These are phyloP conservation scores for Hiodon alosoides DNA, from an alignment of 2,113 vertebrate species.

Conservation along the genomic window DNA sequence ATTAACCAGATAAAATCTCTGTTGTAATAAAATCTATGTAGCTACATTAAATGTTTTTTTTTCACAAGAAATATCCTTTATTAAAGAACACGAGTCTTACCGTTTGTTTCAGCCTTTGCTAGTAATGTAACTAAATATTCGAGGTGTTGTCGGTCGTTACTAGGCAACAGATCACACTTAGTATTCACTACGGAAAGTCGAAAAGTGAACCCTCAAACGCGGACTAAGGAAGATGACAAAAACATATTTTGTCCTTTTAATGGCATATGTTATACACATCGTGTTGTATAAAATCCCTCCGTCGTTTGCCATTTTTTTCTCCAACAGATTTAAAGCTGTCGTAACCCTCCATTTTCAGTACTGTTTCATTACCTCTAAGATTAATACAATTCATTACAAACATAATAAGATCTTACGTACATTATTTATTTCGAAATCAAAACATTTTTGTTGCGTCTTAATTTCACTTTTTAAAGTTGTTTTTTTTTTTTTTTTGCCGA, in stretches of 20 bases:
- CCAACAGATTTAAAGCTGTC: background rate
- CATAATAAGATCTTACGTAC: background rate
- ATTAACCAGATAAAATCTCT: no score
- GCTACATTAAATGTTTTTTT: background rate
- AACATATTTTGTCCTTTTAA: background rate
- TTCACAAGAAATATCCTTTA: background rate
- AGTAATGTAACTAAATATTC: background rate
- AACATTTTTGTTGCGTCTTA: no score
- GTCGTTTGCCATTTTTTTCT: background rate
- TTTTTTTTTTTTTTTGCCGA: no score
- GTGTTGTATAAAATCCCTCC: background rate
- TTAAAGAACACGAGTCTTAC: conserved; percentile 9
- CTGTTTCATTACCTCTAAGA: background rate
- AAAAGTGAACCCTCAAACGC: conserved; percentile 24
- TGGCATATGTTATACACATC: no score
- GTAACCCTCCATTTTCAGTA: background rate
- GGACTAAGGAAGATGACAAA: conserved; percentile 11
- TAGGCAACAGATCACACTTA: conserved; percentile 42
- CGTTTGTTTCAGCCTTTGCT: background rate
- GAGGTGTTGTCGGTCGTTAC: conserved; percentile 45
- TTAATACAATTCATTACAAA: background rate
- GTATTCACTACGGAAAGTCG: conserved; percentile 34
- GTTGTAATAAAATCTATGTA: background rate
- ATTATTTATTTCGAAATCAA: no score
- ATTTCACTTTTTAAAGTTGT: no score